Evolutionary conservation across 2,113 vertebrate genomes (phyloP), one percentile per base, ranked within the genome.

Genomic region (Brachyhypopomus occidentalis): DNA sequence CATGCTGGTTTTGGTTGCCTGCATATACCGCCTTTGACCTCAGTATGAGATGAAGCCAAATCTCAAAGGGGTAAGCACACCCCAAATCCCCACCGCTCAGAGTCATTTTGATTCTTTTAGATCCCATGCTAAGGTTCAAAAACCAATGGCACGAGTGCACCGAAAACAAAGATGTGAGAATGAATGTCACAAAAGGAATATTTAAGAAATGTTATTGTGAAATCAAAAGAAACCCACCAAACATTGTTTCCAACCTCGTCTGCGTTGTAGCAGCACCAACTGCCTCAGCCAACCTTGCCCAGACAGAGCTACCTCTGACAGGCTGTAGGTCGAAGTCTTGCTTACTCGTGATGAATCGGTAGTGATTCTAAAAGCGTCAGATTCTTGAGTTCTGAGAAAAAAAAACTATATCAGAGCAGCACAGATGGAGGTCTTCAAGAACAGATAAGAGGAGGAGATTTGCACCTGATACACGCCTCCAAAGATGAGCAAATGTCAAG

Each of bases 1-100:
- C 11, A 2, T 48, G n/a, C 17, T 75, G 17, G 2, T 5, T 60
- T 59, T 56, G 11, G 66, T 75, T 19, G 3, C 60, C 41, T 34
- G 38, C 41, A 75, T 34, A 75, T 23, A 74, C 17, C 48, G 25
- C 27, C 20, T 19, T 27, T 20, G 12, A 66, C 19, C 75, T 58
- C 59, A 34, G 6, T 34, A 59, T 1, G 25, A 30, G 25, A 64
- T 16, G 7, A 19, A 67, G 74, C 25, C 63, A 81, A 78, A 84
- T 79, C 75, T 82, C 56, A 78, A 84, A 69, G 6, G 70, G 48
- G 20, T 20, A 11, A 62, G 16, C 8, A 64, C 41, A 16, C 17
- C 4, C 67, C 14, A 48, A 38, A 62, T 45, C 64, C 12, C 17
- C 9, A 38, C 41, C 23, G 63, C 23, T 7, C 73, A 23, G 12